A percentile compares a stretch with the other conserved stretches of the same genome.
Conservation (phyloP, 2,797 vertebrate genomes). For the Cheirogaleus major region DNA sequence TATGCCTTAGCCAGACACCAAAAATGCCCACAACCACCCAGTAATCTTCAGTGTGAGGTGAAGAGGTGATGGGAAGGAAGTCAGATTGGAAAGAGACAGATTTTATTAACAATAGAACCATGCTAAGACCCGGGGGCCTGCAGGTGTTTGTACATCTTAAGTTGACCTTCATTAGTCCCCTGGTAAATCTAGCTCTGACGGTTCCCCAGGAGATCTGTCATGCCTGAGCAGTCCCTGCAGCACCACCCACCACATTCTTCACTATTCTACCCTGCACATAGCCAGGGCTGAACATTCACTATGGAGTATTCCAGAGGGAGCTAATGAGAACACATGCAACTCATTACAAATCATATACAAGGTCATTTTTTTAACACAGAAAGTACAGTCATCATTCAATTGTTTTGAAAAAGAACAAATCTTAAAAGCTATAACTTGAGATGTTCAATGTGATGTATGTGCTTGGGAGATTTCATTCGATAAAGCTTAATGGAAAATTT, state of each 20-base stretch:
- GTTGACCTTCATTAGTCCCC: background rate
- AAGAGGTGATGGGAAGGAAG: background rate
- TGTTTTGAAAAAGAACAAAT: conserved; percentile 23
- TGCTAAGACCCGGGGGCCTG: background rate
- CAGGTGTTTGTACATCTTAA: background rate
- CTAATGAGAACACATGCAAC: background rate
- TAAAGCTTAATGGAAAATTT: conserved; percentile 59
- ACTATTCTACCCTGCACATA: background rate
- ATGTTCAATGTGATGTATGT: background rate
- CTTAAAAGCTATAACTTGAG: background rate
- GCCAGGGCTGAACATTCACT: background rate
- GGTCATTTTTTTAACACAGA: background rate
- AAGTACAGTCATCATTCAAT: conserved; percentile 22
- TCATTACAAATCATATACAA: conserved; percentile 67
- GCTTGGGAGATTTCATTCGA: conserved; percentile 13
- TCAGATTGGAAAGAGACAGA: background rate
- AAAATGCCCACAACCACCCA: background rate
- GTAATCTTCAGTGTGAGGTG: background rate
- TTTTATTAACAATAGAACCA: background rate
- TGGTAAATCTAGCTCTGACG: background rate
- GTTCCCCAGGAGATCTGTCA: background rate
- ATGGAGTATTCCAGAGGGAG: background rate
- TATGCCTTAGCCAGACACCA: background rate
- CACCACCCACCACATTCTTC: background rate
- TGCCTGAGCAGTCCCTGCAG: background rate